These are phyloP conservation scores for Drosophila leontia DNA, from an alignment of 1,140 invertebrate species.

Conservation along the genomic window DNA sequence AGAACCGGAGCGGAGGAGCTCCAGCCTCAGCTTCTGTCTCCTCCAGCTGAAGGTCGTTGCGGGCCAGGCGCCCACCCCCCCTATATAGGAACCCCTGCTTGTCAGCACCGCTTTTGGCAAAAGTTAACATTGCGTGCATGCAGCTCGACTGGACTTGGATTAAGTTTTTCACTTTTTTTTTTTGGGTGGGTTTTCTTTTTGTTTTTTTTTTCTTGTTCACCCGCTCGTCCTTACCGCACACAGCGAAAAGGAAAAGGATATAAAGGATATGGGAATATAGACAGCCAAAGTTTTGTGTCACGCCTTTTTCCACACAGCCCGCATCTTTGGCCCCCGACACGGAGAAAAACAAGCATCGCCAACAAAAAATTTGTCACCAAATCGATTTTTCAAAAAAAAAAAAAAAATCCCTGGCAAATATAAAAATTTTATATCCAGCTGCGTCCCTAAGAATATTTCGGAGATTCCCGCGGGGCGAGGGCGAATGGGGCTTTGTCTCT, in stretches of 20 bases:
- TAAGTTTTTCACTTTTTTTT: conserved; percentile 50
- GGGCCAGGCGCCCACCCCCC: conserved; percentile 1
- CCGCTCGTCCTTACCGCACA: conserved; percentile 29
- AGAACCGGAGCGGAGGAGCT: conserved; percentile 32
- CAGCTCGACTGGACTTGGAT: conserved; percentile 60
- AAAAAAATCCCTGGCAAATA: conserved; percentile 14
- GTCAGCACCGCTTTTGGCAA: conserved; percentile 36
- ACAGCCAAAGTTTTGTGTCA: conserved; percentile 43
- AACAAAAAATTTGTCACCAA: conserved; percentile 30
- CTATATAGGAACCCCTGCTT: neutral
- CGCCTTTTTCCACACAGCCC: conserved; percentile 36
- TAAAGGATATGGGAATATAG: conserved; percentile 43
- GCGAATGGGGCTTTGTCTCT: neutral
- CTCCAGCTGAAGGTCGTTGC: conserved; percentile 41
- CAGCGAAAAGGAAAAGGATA: conserved; percentile 42
- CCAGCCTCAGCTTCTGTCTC: conserved; percentile 24
- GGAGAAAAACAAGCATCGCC: conserved; percentile 20
- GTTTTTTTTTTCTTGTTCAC: conserved; percentile 9
- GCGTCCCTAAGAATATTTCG: conserved; percentile 10
- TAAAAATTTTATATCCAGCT: conserved; percentile 37
- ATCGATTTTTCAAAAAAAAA: conserved; percentile 13
- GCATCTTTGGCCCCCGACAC: conserved; percentile 20
- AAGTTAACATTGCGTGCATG: conserved; percentile 58
- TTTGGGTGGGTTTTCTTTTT: neutral
- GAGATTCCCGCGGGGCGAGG: conserved; percentile 1